phyloP scores from a whole-genome alignment of 2,113 vertebrate genomes.

The Sylvilagus bachmani region DNA sequence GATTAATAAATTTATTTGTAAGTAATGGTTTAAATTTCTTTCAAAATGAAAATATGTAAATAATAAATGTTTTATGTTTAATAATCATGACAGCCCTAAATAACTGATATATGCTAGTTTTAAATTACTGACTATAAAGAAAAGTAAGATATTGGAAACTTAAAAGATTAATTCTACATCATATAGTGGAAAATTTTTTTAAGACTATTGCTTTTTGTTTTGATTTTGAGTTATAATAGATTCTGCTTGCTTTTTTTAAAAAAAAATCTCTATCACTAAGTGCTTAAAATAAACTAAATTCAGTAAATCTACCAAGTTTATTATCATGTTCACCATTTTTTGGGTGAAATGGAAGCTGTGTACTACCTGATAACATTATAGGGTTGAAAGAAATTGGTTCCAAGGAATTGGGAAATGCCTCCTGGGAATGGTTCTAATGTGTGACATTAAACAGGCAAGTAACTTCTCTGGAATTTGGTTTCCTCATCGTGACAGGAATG shows the following conservation, averaged over 20 bases:
- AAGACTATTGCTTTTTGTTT: neutral
- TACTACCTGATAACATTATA: neutral
- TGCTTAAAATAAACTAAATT: neutral
- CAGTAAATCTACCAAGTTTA: neutral
- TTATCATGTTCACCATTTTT: neutral
- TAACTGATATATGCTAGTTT: neutral
- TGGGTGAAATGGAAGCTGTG: neutral
- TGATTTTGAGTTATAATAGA: neutral
- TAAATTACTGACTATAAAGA: neutral
- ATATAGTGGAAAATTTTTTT: neutral
- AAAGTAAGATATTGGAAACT: neutral
- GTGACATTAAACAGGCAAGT: neutral
- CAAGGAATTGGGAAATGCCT: neutral
- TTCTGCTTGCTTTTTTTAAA: slow-evolving; percentile 44
- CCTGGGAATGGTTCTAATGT: neutral
- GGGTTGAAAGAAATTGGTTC: neutral
- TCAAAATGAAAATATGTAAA: slow-evolving; percentile 1
- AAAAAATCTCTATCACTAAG: neutral
- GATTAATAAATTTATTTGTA: neutral
- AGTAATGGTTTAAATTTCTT: slow-evolving; percentile 11
- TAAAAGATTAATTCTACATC: neutral
- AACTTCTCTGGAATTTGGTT: slow-evolving; percentile 46
- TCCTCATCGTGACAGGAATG: slow-evolving; percentile 10
- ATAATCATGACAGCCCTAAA: neutral
- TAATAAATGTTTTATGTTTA: neutral